Evolutionary conservation across 2,888 invertebrate genomes (phyloP), one percentile per base, ranked within the genome.

Genomic region (Adela reaumurella): DNA sequence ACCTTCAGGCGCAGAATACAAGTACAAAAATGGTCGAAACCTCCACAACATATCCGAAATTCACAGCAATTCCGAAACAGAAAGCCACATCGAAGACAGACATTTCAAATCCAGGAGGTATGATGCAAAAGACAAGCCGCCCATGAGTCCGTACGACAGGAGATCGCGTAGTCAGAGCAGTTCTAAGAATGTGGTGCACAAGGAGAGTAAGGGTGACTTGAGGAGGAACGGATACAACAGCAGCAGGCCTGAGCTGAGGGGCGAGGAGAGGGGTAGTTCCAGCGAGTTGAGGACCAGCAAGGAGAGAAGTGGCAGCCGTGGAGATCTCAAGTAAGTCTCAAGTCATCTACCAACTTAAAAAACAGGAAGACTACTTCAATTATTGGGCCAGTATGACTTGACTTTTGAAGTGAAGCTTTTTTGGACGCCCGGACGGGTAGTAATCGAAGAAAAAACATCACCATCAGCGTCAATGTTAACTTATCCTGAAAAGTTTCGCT

Each of bases 11-110:
- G 35, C 46, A 2, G 46, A 67, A 51, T 70, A 74, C 49, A 74
- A 72, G 53, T 35, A 35, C 35, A 35, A 35, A 14, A 8, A 14
- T 3, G 35, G 35, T 3, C 62, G 81, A 19, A 83, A 83, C 54
- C 67, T 84, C 3, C 82, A 84, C 55, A 83, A 83, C 51, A 83
- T 83, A 49, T 79, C 82, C 0, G 84, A 84, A 57, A 72, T 70
- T 14, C 69, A 73, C 46, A 71, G 73, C 54, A 74, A 74, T 53
- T 74, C 77, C 0, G 78, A 77, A 46, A 68, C 62, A 0, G 79
- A 77, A 45, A 74, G 73, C 51, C 67, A 72, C 42, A 58, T 74
- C 49, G 65, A 67, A 47, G 63, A 67, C 52, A 67, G 64, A 24
- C 24, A 35, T 11, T 3, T 4, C 3, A 35, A 35, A 14, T 14